A percentile compares a stretch with the other conserved stretches of the same genome.
phyloP scores from a whole-genome alignment of 2,888 invertebrate genomes.

The Sycophila texana region DNA sequence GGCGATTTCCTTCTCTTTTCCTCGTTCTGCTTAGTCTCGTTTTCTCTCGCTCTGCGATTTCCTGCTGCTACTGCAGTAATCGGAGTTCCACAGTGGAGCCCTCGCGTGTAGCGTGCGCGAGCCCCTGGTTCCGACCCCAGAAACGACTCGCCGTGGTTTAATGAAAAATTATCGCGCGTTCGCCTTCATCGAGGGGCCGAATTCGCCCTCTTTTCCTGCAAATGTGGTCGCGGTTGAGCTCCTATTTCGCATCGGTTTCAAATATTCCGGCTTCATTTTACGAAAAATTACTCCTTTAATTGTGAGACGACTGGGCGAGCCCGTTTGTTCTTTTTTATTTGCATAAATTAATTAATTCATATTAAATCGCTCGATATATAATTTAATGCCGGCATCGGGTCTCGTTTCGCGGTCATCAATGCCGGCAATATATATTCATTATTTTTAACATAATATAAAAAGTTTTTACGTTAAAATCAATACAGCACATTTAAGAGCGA shows the following conservation, averaged over 20 bases:
- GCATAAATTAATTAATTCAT: neutral
- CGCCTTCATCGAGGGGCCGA: conserved; percentile 18
- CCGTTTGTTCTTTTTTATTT: neutral
- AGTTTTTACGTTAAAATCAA: no score
- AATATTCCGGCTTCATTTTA: conserved; percentile 22
- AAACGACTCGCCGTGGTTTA: conserved; percentile 38
- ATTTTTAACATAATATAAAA: no score
- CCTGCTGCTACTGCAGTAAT: conserved; percentile 20
- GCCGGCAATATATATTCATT: no score
- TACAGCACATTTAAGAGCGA: no score
- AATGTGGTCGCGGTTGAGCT: neutral
- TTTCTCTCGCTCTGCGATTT: conserved; percentile 37
- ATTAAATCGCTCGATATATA: neutral
- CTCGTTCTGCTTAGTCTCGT: neutral
- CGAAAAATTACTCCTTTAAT: neutral
- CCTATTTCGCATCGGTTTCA: conserved; percentile 30
- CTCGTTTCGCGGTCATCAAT: no score
- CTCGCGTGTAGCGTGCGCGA: conserved; percentile 13
- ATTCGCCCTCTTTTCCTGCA: conserved; percentile 19
- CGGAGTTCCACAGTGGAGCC: conserved; percentile 23
- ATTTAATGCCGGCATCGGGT: no score
- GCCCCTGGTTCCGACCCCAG: neutral
- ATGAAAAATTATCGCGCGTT: conserved; percentile 48
- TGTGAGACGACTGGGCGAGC: neutral
- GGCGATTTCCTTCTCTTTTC: neutral